Base-by-base conservation (phyloP, 2,888 invertebrate species). In the Orthosia incerta region DNA sequence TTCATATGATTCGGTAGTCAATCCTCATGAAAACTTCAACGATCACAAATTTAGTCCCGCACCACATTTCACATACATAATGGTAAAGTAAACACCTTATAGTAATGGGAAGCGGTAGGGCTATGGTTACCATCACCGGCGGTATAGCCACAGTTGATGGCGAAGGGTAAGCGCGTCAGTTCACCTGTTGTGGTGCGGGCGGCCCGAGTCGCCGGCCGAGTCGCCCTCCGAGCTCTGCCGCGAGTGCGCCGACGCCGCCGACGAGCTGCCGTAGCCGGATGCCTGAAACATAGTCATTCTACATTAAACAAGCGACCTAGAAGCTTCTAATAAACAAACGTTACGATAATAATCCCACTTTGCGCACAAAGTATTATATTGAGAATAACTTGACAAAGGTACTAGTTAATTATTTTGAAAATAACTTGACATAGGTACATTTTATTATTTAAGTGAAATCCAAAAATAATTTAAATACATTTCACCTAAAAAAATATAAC, bases 201-300 rank as follows among this genome's bases (percentile, higher is more conserved):
- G 87, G 62, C 89, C 74, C 73, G 88, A 79, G 89, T 92, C 94
- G 51, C 91, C 91, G 56, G 93, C 93, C 74, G 93, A 93, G 88
- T 97, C 97, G 31, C 98, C 98, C 92, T 97, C 97, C 83, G 98
- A 98, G 95, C 98, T 98, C 95, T 99, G 99, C 85, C 99, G 97
- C 93, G 98, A 98, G 96, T 98, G 98, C 93, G 98, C 98, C 83
- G 98, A 98, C 93, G 98, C 98, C 85, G 97, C 98, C 72, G 96
- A 96, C 92, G 98, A 97, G 95, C 98, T 98, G 95, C 98, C 98
- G 95, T 99, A 99, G 78, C 99, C 99, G 69, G 98, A 99, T 89
- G 98, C 99, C 96, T 98, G 98, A 83, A 50, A 69, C 26, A 76
- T 15, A 26, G 31, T 39, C 48, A 20, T 26, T n/a, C 26, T 7